A percentile compares a stretch with the other conserved stretches of the same genome.
phyloP scores from a whole-genome alignment of 2,113 vertebrate genomes.

The Gracilinanus agilis region DNA sequence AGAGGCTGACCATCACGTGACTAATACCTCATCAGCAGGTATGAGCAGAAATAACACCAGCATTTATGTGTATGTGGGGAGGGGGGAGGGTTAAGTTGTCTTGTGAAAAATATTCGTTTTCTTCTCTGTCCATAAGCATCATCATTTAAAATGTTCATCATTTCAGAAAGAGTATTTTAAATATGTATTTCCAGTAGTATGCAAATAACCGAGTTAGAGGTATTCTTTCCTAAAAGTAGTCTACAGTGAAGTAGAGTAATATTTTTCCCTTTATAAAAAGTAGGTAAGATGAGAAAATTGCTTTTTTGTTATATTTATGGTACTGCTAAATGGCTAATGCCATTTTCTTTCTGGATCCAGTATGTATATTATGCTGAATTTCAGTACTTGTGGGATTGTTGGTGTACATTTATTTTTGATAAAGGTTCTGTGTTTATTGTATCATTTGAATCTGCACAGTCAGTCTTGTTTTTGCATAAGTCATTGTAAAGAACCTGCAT shows the following conservation, averaged over 20 bases:
- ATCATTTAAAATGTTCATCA: constrained; percentile 82
- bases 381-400: constrained; percentile 85
- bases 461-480: constrained; percentile 85
- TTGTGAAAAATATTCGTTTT: constrained; percentile 86
- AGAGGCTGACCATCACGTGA: constrained; percentile 73
- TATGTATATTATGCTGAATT: constrained; percentile 87
- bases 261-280: constrained; percentile 70
- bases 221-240: constrained; percentile 82
- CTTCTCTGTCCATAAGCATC: constrained; percentile 76
- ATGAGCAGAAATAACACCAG: constrained; percentile 81
- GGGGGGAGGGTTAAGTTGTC: constrained; percentile 73
- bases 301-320: constrained; percentile 88
- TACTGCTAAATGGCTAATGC: constrained; percentile 85
- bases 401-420: constrained; percentile 86
- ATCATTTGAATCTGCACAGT: constrained; percentile 85
- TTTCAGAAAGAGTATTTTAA: constrained; percentile 87
- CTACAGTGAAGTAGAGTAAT: constrained; percentile 78
- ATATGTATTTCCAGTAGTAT: constrained; percentile 85
- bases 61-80: constrained; percentile 70
- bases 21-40: constrained; percentile 78
- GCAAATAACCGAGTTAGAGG: constrained; percentile 85
- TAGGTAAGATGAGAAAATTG: constrained; percentile 86
- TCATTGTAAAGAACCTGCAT: constrained; percentile 81
- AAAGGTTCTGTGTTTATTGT: constrained; percentile 85
- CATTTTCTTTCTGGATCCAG: constrained; percentile 78